Base-by-base conservation (phyloP, 2,113 vertebrate genomes). In the Peromyscus maniculatus region DNA sequence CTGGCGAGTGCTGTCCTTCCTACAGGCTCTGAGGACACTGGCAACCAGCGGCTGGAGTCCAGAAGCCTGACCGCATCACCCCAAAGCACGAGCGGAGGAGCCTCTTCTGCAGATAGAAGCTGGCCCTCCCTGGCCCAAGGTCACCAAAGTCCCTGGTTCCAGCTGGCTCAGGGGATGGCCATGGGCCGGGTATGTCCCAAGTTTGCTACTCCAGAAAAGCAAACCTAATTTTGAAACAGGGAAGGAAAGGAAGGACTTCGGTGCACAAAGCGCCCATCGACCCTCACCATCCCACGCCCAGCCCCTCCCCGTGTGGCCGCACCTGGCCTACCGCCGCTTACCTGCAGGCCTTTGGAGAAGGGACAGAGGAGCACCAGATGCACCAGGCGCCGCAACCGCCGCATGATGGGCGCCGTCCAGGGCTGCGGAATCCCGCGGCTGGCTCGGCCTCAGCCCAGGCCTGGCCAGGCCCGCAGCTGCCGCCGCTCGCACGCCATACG, bases 321-420 rank as follows among this genome's bases (percentile, higher is more conserved):
- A 72, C 69, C 52, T n/a, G 36, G 62, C 36, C 2, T 77, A 7
- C 69, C 9, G 31, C 87, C 88, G 77, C 97, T 98, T 98, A 99
- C 99, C 99, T 99, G 99, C 98, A 99, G 98, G 75, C 99, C 99
- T 97, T 99, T 99, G 90, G 99, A 99, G 90, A 99, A 96, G 33
- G 99, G 99, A 97, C 99, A 99, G 98, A 99, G 99, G 43, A 99
- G 99, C 98, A 99, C 99, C 98, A 99, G 95, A 97, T 99, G 99
- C 97, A 99, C 98, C 96, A 99, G 98, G 93, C 99, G 99, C 98
- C 99, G 98, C 97, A 99, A 79, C 98, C 99, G 98, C 98, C 99
- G 98, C 98, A 99, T 99, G 99, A 99, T 99, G 98, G 91, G 94
- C 97, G 49, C 95, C 67, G 77, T 69, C 96, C 71, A 66, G 64